Percentiles rank a stretch among this genome's conserved stretches.
phyloP scores from a whole-genome alignment of 2,113 vertebrate species.

The Corythoichthys haematopterus region DNA sequence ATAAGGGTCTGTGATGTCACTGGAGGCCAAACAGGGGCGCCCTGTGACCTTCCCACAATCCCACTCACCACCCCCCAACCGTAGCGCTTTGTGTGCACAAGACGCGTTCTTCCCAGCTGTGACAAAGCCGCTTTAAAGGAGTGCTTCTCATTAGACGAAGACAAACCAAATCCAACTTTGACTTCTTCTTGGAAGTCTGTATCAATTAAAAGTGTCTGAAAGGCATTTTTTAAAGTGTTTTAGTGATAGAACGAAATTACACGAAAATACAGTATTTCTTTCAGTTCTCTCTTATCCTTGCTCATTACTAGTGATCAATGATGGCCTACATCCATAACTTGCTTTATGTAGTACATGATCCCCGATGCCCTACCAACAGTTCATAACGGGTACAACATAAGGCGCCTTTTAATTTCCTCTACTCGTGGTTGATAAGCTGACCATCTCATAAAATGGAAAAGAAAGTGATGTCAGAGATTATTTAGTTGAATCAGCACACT shows the following conservation, averaged over 20 bases:
- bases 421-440: slow-evolving; percentile 41
- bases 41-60: slow-evolving; percentile 66
- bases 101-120: slow-evolving; percentile 48
- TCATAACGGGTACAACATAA: slow-evolving; percentile 52
- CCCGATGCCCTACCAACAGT: slow-evolving; percentile 35
- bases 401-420: slow-evolving; percentile 53
- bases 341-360: slow-evolving; percentile 13
- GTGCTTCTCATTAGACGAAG: slow-evolving; percentile 31
- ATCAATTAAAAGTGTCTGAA: background rate
- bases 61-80: slow-evolving; percentile 33
- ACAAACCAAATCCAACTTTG: slow-evolving; percentile 34
- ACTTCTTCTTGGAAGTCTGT: background rate
- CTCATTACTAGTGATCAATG: slow-evolving; percentile 41
- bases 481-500: slow-evolving; percentile 10
- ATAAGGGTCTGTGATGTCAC: slow-evolving; percentile 55
- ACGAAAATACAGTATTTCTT: slow-evolving; percentile 15
- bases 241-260: slow-evolving; percentile 6
- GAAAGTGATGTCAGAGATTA: slow-evolving; percentile 33
- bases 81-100: slow-evolving; percentile 53
- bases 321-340: slow-evolving; percentile 23
- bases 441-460: slow-evolving; percentile 18
- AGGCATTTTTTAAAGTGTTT: background rate
- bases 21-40: slow-evolving; percentile 56
- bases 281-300: background rate
- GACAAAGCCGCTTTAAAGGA: slow-evolving; percentile 55